These are phyloP conservation scores for Cerceris ruficornis DNA, from an alignment of 2,888 invertebrate genomes.

Conservation along the genomic window DNA sequence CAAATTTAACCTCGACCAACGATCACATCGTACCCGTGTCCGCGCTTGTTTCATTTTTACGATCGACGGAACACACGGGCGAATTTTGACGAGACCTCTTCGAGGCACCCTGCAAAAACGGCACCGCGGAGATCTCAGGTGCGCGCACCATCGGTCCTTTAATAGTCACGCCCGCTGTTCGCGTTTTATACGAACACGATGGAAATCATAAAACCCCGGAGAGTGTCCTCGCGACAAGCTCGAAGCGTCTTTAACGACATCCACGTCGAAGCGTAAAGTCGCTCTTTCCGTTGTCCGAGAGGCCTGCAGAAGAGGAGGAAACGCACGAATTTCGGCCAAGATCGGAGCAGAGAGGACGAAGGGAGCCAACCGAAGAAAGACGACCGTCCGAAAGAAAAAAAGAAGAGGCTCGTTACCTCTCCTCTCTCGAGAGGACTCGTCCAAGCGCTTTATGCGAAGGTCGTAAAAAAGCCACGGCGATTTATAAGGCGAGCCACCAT, in stretches of 20 bases:
- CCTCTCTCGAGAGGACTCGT: slow-evolving; percentile 41
- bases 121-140: background rate
- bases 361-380: slow-evolving; percentile 12
- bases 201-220: slow-evolving; percentile 45
- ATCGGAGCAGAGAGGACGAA: no score
- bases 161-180: slow-evolving; percentile 37
- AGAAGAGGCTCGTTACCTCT: slow-evolving; percentile 48
- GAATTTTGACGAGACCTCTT: no score
- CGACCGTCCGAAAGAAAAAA: background rate
- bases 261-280: slow-evolving; percentile 1
- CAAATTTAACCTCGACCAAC: no score
- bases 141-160: slow-evolving; percentile 16
- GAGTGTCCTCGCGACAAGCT: slow-evolving; percentile 55
- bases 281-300: background rate
- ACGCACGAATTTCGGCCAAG: slow-evolving; percentile 27
- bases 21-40: no score
- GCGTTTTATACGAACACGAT: slow-evolving; percentile 34
- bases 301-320: slow-evolving; percentile 1
- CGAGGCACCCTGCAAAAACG: no score
- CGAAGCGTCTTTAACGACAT: slow-evolving; percentile 63
- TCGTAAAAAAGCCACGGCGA: slow-evolving; percentile 62
- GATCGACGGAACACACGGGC: background rate
- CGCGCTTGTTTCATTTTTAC: background rate
- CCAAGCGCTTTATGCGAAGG: slow-evolving; percentile 56
- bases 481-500: slow-evolving; percentile 61